Evolutionary conservation across 1,140 invertebrate genomes (phyloP), one percentile per base, ranked within the genome.

Genomic region (Nasonia giraulti): DNA sequence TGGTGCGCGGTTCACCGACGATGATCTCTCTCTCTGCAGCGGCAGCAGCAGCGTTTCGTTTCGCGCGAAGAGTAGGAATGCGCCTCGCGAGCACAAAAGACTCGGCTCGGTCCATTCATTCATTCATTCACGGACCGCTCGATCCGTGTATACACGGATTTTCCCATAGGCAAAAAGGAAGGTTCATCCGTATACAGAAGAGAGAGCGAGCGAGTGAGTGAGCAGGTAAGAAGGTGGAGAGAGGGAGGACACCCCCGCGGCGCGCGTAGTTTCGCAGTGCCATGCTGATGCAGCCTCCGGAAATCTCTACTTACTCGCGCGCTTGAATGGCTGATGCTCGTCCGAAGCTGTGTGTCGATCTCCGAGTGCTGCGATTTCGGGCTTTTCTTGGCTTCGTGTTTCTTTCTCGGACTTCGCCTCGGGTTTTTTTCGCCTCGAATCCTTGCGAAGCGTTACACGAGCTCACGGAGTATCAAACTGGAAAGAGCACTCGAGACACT

Each of bases 261-360:
- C 82, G 89, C 80, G 85, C 77, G 83, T 86, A 20, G 55, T 20
- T 62, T n/a, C 55, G 55, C 55, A 62, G 17, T 62, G 82, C 81
- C 87, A 71, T n/a, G 47, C 66, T 62, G 40, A 68, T 82, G 74
- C 86, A 88, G 88, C 89, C 89, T 90, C 91, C 92, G 91, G 91
- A 92, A 92, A 92, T 92, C 90, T 92, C 91, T 91, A 89, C 91
- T 93, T 92, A 92, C 90, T 89, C 33, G 44, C 88, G 85, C 87
- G 89, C 85, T 86, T 91, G 87, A 92, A 92, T 92, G 89, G 87
- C 78, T 88, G 86, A 86, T 85, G 80, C 74, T 79, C 81, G 55
- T 82, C 77, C 83, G 33, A 50, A 83, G 68, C 33, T 44, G 37
- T 17, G 4, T 77, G 33, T 33, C 76, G 31, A 55, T 66, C 40